Percentiles rank a stretch among this genome's conserved stretches.
phyloP scores from a whole-genome alignment of 2,888 invertebrate genomes.

The Cheilosia scutellata region DNA sequence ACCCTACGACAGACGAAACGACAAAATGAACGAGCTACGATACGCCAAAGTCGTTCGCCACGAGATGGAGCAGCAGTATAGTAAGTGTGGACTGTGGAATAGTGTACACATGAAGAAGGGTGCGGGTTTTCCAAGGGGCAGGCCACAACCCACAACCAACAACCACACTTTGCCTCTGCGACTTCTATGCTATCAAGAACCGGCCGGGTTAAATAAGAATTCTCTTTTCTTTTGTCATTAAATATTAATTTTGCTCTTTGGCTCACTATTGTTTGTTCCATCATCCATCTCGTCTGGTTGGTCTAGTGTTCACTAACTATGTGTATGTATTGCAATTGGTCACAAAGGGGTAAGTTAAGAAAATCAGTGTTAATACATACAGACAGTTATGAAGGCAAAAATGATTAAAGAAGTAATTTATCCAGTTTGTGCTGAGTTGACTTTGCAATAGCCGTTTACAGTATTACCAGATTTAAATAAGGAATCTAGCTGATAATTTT shows the following conservation, averaged over 20 bases:
- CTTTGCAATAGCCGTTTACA: background rate
- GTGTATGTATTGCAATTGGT: conserved; percentile 31
- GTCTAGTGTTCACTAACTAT: background rate
- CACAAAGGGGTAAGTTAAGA: conserved; percentile 6
- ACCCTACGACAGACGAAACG: conserved; percentile 40
- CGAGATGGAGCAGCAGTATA: conserved; percentile 47
- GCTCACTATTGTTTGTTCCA: conserved; percentile 20
- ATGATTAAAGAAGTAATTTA: conserved; percentile 58
- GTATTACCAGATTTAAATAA: conserved; percentile 16
- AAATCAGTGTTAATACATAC: conserved; percentile 66
- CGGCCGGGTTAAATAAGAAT: conserved; percentile 62
- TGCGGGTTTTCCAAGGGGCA: conserved; percentile 14
- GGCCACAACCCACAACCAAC: no score
- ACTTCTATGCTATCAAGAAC: conserved; percentile 25
- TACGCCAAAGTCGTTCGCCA: conserved; percentile 39
- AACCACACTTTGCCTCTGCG: conserved; percentile 13
- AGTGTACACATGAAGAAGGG: conserved; percentile 31
- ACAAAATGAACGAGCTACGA: conserved; percentile 31
- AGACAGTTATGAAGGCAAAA: conserved; percentile 49
- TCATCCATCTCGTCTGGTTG: background rate
- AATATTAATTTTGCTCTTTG: conserved; percentile 69
- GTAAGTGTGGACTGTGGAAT: conserved; percentile 3
- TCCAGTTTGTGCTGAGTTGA: conserved; percentile 45
- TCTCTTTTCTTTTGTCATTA: conserved; percentile 73
- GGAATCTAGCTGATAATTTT: no score